A percentile compares a stretch with the other conserved stretches of the same genome.
Evolutionary conservation across 2,888 invertebrate species (phyloP).

Genomic region (Selenia dentaria): DNA sequence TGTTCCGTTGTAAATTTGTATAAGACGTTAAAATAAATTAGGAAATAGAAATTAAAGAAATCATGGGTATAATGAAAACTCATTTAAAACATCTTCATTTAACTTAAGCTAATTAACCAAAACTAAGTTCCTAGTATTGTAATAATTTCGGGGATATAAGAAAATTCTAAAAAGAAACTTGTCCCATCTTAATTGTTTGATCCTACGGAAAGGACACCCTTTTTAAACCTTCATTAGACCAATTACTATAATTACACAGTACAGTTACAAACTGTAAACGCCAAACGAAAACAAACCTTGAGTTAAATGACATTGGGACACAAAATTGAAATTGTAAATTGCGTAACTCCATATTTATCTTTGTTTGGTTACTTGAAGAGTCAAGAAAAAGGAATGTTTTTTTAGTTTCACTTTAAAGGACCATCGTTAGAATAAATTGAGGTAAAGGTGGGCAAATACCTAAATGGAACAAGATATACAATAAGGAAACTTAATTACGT

Average conservation of each 20-base stretch:
- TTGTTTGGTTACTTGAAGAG: conserved; percentile 27
- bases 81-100: too few relatives aligned
- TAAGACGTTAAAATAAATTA: too few relatives aligned
- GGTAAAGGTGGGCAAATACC: conserved; percentile 64
- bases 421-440: conserved; percentile 72
- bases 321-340: neutral
- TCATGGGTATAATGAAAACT: too few relatives aligned
- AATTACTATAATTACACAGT: conserved; percentile 53
- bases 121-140: conserved; percentile 21
- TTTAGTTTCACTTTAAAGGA: conserved; percentile 62
- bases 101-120: conserved; percentile 20
- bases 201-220: conserved; percentile 61
- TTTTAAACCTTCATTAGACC: conserved; percentile 71
- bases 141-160: conserved; percentile 31
- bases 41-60: too few relatives aligned
- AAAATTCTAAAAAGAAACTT: conserved; percentile 40
- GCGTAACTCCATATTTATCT: conserved; percentile 29
- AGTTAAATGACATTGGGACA: conserved; percentile 12
- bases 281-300: conserved; percentile 37
- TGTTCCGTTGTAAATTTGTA: too few relatives aligned
- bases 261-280: conserved; percentile 20
- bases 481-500: conserved; percentile 41
- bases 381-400: conserved; percentile 59
- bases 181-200: conserved; percentile 67
- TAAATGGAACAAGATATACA: conserved; percentile 52